Percentiles rank a stretch among this genome's conserved stretches.
Conservation (phyloP, 2,797 vertebrate species). For the Helicolenus hilgendorfi region DNA sequence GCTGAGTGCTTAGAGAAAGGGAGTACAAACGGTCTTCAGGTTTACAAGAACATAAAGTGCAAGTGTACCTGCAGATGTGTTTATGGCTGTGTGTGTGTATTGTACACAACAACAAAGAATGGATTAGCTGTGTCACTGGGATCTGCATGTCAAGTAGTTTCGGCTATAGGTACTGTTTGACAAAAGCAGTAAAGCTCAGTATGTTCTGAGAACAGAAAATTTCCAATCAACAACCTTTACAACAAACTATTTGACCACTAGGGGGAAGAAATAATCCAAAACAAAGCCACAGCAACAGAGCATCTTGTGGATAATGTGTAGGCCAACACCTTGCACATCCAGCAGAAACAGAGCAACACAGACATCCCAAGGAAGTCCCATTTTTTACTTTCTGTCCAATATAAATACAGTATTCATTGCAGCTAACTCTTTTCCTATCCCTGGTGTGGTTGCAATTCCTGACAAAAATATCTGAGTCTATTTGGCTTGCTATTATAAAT, state of each 20-base stretch:
- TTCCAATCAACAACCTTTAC: neutral
- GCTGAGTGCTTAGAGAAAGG: constrained; percentile 13
- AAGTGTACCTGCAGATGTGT: neutral
- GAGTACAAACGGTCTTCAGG: constrained; percentile 7
- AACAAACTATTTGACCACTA: constrained; percentile 2
- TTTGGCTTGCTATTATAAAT: too few relatives aligned
- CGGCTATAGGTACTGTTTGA: neutral
- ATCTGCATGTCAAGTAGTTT: neutral
- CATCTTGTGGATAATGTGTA: neutral
- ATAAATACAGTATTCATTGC: neutral
- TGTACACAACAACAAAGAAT: neutral
- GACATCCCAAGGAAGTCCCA: neutral
- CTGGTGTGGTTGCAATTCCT: neutral
- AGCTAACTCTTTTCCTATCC: neutral
- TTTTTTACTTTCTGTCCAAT: neutral
- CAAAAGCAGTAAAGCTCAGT: neutral
- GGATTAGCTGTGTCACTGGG: neutral
- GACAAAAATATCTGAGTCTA: neutral
- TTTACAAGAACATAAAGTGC: constrained; percentile 39
- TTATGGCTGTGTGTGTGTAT: neutral
- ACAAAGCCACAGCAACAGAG: neutral
- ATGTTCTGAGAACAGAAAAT: neutral
- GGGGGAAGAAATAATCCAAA: constrained; percentile 5
- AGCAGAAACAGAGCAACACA: neutral
- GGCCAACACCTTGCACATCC: neutral